Evolutionary conservation across 2,888 invertebrate genomes (phyloP), one percentile per base, ranked within the genome.

Genomic region (Proisotoma minuta): DNA sequence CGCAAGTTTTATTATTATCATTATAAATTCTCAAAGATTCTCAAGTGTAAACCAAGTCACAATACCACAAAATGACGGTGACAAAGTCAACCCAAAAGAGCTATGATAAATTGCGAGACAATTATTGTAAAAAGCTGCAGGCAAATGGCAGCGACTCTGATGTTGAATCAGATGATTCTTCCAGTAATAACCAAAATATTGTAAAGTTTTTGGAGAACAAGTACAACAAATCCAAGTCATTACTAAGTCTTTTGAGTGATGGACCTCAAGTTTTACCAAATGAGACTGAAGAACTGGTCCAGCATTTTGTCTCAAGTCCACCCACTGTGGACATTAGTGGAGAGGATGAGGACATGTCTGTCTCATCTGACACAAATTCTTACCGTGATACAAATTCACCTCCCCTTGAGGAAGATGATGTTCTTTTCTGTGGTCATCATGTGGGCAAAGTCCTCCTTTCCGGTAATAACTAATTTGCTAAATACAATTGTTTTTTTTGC

Each of bases 351-450:
- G 18, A 18, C n/a, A 12, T 18, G 5, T 18, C 20, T 18, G 8
- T 18, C 18, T 8, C 8, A 27, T 29, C 20, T 22, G 18, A 22
- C 48, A 34, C 18, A 40, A n/a, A 5, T 34, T 23, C 50, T 8
- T 15, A 34, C 8, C 34, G 8, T 8, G 54, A 39, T 4, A 22
- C 26, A 24, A 24, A 50, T 8, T 34, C 34, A 8, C 8, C 8
- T 10, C 34, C 34, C 15, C 8, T 10, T 8, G 23, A 20, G 15
- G 54, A 54, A 22, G 54, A 54, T 39, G 40, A 50, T 24, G 23
- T 54, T 23, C 23, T 66, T 1, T 66, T 66, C 51, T 66, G 66
- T 34, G 57, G 63, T 18, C 63, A 66, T 54, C 66, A 66, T 48
- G 57, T 66, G 43, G 62, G 63, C 20, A 66, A 63, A 18, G 63